phyloP scores from a whole-genome alignment of 2,888 invertebrate species.

The Cistogaster globosa region DNA sequence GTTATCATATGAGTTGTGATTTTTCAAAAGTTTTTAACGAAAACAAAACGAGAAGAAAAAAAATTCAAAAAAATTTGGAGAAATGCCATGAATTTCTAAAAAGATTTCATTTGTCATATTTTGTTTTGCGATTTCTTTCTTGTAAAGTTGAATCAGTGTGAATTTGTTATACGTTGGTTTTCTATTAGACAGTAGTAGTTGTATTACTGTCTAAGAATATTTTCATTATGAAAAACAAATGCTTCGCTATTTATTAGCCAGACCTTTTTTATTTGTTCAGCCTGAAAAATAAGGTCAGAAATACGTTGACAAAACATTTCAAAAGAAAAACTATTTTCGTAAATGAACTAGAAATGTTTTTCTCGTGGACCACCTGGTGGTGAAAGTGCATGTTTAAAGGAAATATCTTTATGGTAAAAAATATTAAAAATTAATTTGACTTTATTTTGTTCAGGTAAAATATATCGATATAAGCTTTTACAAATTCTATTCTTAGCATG shows the following conservation, averaged over 20 bases:
- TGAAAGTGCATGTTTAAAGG: too few species aligned
- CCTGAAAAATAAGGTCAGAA: too few species aligned
- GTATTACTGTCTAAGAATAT: slow-evolving; percentile 31
- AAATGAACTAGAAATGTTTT: too few species aligned
- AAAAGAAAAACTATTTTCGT: too few species aligned
- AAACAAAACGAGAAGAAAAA: slow-evolving; percentile 12
- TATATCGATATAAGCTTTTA: too few species aligned
- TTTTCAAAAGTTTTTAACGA: slow-evolving; percentile 17
- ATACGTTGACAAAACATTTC: too few species aligned
- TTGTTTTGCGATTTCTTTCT: not conserved
- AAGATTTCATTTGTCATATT: slow-evolving; percentile 59
- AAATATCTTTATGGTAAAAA: too few species aligned
- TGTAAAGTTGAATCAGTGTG: slow-evolving; percentile 1
- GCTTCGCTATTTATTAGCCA: slow-evolving; percentile 36
- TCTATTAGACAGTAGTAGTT: slow-evolving; percentile 32
- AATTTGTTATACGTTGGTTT: slow-evolving; percentile 23
- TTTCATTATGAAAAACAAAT: not conserved
- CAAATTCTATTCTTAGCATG: too few species aligned
- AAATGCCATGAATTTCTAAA: slow-evolving; percentile 66
- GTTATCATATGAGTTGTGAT: slow-evolving; percentile 38
- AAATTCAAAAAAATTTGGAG: slow-evolving; percentile 66
- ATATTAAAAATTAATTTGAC: too few species aligned
- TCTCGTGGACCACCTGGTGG: too few species aligned
- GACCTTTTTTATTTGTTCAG: slow-evolving; percentile 27
- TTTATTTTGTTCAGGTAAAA: too few species aligned